phyloP scores from a whole-genome alignment of 2,888 invertebrate species.

The Eustalomyia histrio region DNA sequence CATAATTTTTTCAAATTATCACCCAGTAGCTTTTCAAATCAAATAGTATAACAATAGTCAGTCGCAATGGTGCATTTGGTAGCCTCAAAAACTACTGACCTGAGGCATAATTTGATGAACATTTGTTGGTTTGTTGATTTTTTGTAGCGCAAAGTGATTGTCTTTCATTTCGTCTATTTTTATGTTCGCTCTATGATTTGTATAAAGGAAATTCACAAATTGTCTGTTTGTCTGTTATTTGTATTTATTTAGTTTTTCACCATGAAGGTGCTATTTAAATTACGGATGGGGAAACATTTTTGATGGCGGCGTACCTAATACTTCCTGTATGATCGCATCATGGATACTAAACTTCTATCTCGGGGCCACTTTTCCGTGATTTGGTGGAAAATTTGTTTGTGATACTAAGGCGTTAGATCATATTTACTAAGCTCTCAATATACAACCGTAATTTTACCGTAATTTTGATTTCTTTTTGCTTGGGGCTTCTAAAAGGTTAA shows the following conservation, averaged over 20 bases:
- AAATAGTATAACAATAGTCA: background rate
- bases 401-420: no score
- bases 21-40: slow-evolving; percentile 1
- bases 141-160: slow-evolving; percentile 7
- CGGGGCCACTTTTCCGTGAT: no score
- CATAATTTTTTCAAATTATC: slow-evolving; percentile 21
- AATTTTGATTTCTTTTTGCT: no score
- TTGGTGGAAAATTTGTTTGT: no score
- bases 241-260: slow-evolving; percentile 17
- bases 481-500: no score
- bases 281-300: background rate
- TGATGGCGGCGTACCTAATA: background rate
- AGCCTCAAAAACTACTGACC: slow-evolving; percentile 46
- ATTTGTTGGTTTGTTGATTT: slow-evolving; percentile 16
- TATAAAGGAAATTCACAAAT: slow-evolving; percentile 5
- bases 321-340: background rate
- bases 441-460: no score
- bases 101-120: slow-evolving; percentile 23
- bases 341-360: no score
- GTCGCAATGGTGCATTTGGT: background rate
- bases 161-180: slow-evolving; percentile 7
- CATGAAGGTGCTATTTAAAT: slow-evolving; percentile 19
- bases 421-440: no score
- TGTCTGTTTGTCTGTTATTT: slow-evolving; percentile 3
- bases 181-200: background rate